phyloP scores from a whole-genome alignment of 1,140 invertebrate species.

The Eubasilissa regina region DNA sequence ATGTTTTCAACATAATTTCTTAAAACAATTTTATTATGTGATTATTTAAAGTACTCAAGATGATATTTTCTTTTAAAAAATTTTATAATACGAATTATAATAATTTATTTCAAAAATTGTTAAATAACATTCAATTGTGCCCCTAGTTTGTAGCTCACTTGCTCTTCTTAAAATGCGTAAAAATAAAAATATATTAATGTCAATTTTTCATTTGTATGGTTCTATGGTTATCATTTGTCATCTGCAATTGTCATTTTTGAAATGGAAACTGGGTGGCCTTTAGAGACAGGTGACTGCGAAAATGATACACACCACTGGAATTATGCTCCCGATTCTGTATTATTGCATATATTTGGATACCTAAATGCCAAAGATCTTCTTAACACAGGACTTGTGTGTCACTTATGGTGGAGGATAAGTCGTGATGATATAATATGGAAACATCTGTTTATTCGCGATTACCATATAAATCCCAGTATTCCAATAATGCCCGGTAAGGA shows the following conservation, averaged over 20 bases:
- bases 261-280: constrained; percentile 14
- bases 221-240: constrained; percentile 13
- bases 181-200: background rate
- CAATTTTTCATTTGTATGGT: background rate
- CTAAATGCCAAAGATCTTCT: constrained; percentile 44
- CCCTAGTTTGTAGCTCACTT: background rate
- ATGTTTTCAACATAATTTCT: too few relatives aligned
- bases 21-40: too few relatives aligned
- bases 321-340: constrained; percentile 47
- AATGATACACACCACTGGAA: constrained; percentile 42
- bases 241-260: constrained; percentile 27
- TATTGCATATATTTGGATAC: constrained; percentile 48
- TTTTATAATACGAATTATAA: too few relatives aligned
- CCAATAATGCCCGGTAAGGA: constrained; percentile 49
- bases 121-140: too few relatives aligned
- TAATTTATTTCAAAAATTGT: too few relatives aligned
- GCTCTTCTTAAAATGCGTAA: background rate
- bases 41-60: too few relatives aligned
- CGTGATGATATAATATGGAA: constrained; percentile 52
- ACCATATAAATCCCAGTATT: constrained; percentile 40
- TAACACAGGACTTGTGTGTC: constrained; percentile 34
- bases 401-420: constrained; percentile 44
- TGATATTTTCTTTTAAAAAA: too few relatives aligned
- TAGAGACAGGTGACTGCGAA: constrained; percentile 16
- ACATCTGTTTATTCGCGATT: constrained; percentile 49